Evolutionary conservation across 2,888 invertebrate species (phyloP).

Genomic region (Lepas anatifera): DNA sequence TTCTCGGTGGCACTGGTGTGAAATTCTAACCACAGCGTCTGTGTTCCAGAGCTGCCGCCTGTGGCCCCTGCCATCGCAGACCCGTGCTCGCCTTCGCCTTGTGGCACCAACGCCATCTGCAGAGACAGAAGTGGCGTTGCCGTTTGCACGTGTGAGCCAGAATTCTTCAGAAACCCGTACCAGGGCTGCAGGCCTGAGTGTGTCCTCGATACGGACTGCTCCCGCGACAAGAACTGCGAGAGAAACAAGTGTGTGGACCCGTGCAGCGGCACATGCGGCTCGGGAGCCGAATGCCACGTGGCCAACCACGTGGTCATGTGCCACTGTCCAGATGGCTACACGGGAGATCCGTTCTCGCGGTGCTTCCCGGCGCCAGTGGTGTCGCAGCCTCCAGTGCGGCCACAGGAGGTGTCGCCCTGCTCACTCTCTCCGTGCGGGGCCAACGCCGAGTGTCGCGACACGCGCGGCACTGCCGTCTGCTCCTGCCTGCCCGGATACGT

Average conservation of each 20-base stretch:
- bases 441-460: constrained; percentile 54
- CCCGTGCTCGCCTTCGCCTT: constrained; percentile 69
- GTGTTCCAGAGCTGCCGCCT: background rate
- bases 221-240: constrained; percentile 60
- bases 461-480: constrained; percentile 48
- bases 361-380: constrained; percentile 31
- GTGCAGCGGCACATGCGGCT: constrained; percentile 56
- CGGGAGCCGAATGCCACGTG: constrained; percentile 67
- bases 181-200: constrained; percentile 62
- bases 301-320: constrained; percentile 77
- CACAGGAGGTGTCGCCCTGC: constrained; percentile 43
- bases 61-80: constrained; percentile 34
- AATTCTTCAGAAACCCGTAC: constrained; percentile 42
- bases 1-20: too few relatives aligned
- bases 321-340: constrained; percentile 72
- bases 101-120: constrained; percentile 72
- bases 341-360: constrained; percentile 64
- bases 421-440: constrained; percentile 61
- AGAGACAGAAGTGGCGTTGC: constrained; percentile 60
- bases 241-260: constrained; percentile 49
- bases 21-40: too few relatives aligned
- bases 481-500: constrained; percentile 54
- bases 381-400: background rate
- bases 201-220: constrained; percentile 65
- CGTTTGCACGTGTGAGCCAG: constrained; percentile 63